Base-by-base conservation (phyloP, 2,888 invertebrate species). In the Amiota communis region DNA sequence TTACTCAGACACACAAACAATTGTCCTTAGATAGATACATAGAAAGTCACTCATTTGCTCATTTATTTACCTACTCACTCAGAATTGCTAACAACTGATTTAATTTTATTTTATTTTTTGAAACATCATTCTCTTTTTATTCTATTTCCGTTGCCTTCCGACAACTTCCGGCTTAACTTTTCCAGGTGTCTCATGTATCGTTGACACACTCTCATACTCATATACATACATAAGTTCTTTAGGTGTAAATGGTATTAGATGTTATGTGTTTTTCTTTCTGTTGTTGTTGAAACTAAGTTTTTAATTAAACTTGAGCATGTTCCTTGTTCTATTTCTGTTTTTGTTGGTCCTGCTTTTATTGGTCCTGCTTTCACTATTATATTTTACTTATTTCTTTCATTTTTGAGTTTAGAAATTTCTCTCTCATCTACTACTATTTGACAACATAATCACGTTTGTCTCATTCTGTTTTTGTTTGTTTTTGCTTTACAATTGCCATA, bases 21-120 rank as follows among this genome's bases (percentile, higher is more conserved):
- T 36, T 36, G 36, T 36, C 36, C 15, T 63, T 46, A 36, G 8
- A 8, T 63, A 63, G n/a, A 1, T n/a, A 47, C 64, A n/a, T 23
- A 61, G 10, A 23, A 3, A 20, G 13, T 11, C 61, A n/a, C 12
- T 13, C 53, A 53, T 53, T 53, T 1, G n/a, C 8, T 53, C n/a
- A 53, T 12, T 12, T 13, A 12, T 36, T 36, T 6, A 36, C 36
- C 8, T 36, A 36, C 23, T 23, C 23, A 23, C 23, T 23, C 23
- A 23, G 23, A 13, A 57, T 17, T 57, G 15, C 59, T 20, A 59
- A 20, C 59, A 59, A 59, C 59, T 59, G 59, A 59, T 59, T 59
- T 59, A 20, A 59, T 59, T 15, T 59, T 20, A 20, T 59, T 8
- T 59, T 20, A 10, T 59, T 59, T 20, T 59, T 11, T 20, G 36